Evolutionary conservation across 2,888 invertebrate genomes (phyloP).

Genomic region (Ormyrus labotus): DNA sequence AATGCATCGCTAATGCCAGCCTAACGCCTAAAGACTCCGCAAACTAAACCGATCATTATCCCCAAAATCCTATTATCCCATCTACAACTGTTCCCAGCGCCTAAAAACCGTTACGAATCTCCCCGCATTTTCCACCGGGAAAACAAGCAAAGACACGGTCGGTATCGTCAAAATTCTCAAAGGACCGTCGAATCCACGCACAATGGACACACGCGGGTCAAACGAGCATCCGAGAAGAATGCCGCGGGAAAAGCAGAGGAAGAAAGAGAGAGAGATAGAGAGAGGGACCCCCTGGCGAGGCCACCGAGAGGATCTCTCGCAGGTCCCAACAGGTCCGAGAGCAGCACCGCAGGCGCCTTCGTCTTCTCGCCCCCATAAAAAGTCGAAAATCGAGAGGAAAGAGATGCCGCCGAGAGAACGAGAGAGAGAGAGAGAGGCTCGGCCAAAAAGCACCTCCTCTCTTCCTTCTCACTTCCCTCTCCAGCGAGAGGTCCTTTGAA

Average conservation of each 20-base stretch:
- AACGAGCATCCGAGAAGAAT: slow-evolving; percentile 62
- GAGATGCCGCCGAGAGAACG: not conserved
- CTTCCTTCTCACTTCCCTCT: too few species aligned
- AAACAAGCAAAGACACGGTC: too few species aligned
- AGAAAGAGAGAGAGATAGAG: slow-evolving; percentile 47
- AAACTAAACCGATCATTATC: too few species aligned
- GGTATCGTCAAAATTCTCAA: too few species aligned
- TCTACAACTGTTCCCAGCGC: too few species aligned
- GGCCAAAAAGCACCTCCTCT: not conserved
- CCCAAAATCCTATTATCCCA: too few species aligned
- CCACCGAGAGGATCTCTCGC: slow-evolving; percentile 51
- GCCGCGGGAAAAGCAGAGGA: slow-evolving; percentile 54
- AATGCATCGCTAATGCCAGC: too few species aligned
- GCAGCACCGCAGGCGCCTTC: slow-evolving; percentile 54
- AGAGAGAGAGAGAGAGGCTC: not conserved
- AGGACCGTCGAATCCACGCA: slow-evolving; percentile 63
- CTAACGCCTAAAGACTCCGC: too few species aligned
- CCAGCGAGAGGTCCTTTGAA: too few species aligned
- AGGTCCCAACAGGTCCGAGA: slow-evolving; percentile 63
- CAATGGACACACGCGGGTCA: slow-evolving; percentile 61
- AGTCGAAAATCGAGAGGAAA: slow-evolving; percentile 49
- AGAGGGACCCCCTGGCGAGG: slow-evolving; percentile 61
- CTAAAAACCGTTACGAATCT: too few species aligned
- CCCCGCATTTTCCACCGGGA: too few species aligned
- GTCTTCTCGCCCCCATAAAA: slow-evolving; percentile 52